Percentiles rank a stretch among this genome's conserved stretches.
Evolutionary conservation across 2,797 vertebrate genomes (phyloP).

Genomic region (Trachops cirrhosus): DNA sequence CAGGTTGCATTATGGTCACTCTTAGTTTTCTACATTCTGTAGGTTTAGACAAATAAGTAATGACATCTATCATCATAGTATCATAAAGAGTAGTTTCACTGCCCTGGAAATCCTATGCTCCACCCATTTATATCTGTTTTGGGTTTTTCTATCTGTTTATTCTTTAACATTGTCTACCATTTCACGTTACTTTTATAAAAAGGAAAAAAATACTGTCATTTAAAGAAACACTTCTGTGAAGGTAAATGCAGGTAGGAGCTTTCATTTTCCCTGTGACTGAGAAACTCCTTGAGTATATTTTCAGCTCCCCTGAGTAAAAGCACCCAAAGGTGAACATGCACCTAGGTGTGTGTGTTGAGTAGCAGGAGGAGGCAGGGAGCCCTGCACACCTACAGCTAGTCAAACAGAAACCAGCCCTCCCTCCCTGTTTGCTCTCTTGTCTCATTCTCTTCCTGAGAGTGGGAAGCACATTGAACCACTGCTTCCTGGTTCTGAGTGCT

Average conservation of each 20-base stretch:
- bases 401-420: conserved; percentile 73
- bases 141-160: not conserved
- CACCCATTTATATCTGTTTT: not conserved
- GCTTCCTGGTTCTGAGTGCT: not conserved
- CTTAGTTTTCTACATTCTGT: not conserved
- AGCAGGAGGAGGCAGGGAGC: not conserved
- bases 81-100: not conserved
- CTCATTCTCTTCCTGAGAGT: conserved; percentile 41
- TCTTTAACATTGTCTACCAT: not conserved
- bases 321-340: not conserved
- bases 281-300: not conserved
- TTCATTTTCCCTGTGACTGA: not conserved
- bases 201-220: not conserved
- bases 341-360: not conserved
- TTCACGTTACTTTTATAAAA: not conserved
- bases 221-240: not conserved
- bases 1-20: not conserved
- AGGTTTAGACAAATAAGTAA: not conserved
- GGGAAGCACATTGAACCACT: not conserved
- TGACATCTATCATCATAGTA: not conserved
- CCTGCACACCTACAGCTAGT: not conserved
- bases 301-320: not conserved
- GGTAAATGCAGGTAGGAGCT: not conserved
- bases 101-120: not conserved
- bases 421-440: conserved; percentile 62